Percentiles rank a stretch among this genome's conserved stretches.
phyloP scores from a whole-genome alignment of 1,140 invertebrate species.

The Drosophila repletoides region DNA sequence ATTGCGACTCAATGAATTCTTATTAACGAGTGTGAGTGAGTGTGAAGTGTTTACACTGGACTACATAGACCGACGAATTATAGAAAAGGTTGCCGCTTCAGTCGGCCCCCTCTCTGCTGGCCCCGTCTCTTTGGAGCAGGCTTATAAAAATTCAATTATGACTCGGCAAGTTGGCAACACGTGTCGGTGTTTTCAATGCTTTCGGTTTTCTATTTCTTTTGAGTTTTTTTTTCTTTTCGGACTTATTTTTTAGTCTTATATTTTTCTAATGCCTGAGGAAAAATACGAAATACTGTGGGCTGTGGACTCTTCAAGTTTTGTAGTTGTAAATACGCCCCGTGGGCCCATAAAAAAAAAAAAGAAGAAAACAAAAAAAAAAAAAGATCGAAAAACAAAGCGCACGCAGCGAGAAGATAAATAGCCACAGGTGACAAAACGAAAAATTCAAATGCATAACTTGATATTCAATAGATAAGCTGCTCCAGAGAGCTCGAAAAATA shows the following conservation, averaged over 20 bases:
- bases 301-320: no score
- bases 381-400: slow-evolving; percentile 32
- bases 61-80: no score
- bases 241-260: neutral
- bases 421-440: slow-evolving; percentile 74
- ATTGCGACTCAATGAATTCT: slow-evolving; percentile 52
- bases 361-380: no score
- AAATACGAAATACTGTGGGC: neutral
- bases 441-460: slow-evolving; percentile 70
- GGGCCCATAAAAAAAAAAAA: slow-evolving; percentile 36
- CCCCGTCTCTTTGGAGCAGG: slow-evolving; percentile 23
- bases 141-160: slow-evolving; percentile 72
- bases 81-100: slow-evolving; percentile 25
- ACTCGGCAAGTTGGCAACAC: slow-evolving; percentile 65
- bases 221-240: neutral
- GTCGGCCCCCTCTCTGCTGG: neutral
- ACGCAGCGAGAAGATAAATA: slow-evolving; percentile 48
- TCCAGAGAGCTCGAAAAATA: slow-evolving; percentile 49
- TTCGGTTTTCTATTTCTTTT: slow-evolving; percentile 42
- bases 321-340: slow-evolving; percentile 66
- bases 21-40: neutral
- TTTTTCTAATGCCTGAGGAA: neutral
- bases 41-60: slow-evolving; percentile 44
- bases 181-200: slow-evolving; percentile 46
- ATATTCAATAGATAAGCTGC: slow-evolving; percentile 76